Percentiles rank a stretch among this genome's conserved stretches.
Conservation (phyloP, 1,140 invertebrate genomes). For the Chelonus insularis region DNA sequence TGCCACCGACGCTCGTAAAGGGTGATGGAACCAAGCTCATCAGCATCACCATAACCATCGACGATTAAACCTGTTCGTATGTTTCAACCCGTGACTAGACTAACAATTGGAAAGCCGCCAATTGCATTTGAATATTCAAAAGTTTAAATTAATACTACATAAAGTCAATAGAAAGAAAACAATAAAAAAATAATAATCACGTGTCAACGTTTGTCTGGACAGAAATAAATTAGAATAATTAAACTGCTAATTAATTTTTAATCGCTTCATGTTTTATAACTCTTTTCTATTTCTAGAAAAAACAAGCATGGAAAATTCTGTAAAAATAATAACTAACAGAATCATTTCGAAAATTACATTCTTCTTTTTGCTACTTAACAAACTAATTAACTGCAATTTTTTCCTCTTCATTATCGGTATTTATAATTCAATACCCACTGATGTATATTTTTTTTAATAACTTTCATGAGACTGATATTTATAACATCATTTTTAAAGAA, state of each 20-base stretch:
- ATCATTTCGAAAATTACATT: too few species aligned
- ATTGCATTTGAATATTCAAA: not conserved
- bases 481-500: not conserved
- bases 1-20: constrained; percentile 34
- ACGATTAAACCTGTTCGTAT: constrained; percentile 34
- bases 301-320: too few species aligned
- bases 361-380: too few species aligned
- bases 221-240: too few species aligned
- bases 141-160: not conserved
- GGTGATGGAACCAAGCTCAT: constrained; percentile 41
- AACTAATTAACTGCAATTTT: too few species aligned
- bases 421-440: too few species aligned
- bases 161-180: not conserved
- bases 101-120: not conserved
- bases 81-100: not conserved
- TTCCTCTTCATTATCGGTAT: too few species aligned
- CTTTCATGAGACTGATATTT: not conserved
- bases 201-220: too few species aligned
- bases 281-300: too few species aligned
- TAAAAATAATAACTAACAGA: too few species aligned
- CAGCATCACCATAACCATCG: constrained; percentile 39
- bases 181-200: not conserved
- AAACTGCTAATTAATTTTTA: too few species aligned
- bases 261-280: too few species aligned
- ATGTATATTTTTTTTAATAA: not conserved